Percentiles rank a stretch among this genome's conserved stretches.
Evolutionary conservation across 2,888 invertebrate species (phyloP).

Genomic region (Tillus elongatus): DNA sequence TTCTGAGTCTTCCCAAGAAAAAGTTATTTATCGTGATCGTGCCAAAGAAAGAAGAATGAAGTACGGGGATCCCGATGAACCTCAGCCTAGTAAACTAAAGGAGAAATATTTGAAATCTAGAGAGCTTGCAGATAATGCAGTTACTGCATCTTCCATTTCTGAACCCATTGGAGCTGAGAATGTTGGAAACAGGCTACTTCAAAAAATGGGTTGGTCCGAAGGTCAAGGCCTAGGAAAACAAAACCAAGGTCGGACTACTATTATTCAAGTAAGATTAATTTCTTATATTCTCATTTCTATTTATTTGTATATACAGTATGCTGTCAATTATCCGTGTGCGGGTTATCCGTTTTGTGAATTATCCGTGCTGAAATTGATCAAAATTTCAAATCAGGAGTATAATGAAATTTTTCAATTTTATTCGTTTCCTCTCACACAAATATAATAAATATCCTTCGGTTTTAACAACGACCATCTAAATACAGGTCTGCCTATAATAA

Average conservation of each 20-base stretch:
- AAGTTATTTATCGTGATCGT: conserved; percentile 74
- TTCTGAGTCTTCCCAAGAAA: conserved; percentile 20
- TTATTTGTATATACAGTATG: too few relatives aligned
- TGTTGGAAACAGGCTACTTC: conserved; percentile 88
- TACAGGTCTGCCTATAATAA: too few relatives aligned
- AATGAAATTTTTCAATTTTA: too few relatives aligned
- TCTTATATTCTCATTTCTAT: too few relatives aligned
- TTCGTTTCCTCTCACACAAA: too few relatives aligned
- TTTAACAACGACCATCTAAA: too few relatives aligned
- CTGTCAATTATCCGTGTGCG: too few relatives aligned
- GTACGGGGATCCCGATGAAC: conserved; percentile 81
- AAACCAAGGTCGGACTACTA: conserved; percentile 87
- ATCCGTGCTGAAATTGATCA: too few relatives aligned
- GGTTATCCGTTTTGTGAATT: too few relatives aligned
- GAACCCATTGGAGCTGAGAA: conserved; percentile 76
- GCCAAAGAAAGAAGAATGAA: conserved; percentile 92
- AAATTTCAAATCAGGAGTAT: too few relatives aligned
- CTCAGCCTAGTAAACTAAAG: conserved; percentile 62
- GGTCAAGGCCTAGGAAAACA: conserved; percentile 91
- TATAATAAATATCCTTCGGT: too few relatives aligned
- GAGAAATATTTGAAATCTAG: conserved; percentile 59
- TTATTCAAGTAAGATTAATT: conserved; percentile 68
- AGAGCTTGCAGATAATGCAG: conserved; percentile 41
- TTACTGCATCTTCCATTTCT: conserved; percentile 49
- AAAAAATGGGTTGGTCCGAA: conserved; percentile 99